A percentile compares a stretch with the other conserved stretches of the same genome.
Conservation (phyloP, 2,888 invertebrate species). For the Trichacis sp. region DNA sequence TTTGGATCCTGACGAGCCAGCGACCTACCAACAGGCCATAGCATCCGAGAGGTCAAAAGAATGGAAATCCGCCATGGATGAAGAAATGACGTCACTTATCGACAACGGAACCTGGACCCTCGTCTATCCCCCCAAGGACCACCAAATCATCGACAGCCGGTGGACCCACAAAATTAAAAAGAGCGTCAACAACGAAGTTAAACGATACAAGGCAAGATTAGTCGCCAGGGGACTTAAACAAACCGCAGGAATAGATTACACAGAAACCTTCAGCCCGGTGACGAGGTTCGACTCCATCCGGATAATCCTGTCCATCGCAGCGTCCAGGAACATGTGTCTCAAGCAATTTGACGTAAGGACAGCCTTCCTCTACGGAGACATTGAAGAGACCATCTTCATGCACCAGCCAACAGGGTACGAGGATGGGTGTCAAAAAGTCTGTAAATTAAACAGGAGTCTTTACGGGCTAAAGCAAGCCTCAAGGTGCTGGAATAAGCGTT, state of each 20-base stretch:
- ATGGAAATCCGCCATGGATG: conserved; percentile 49
- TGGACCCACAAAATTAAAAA: not conserved
- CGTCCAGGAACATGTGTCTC: too few relatives aligned
- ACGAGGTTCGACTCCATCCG: conserved; percentile 47
- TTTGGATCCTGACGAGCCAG: conserved; percentile 6
- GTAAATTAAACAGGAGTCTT: conserved; percentile 47
- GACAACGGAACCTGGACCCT: conserved; percentile 54
- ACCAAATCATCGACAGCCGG: not conserved
- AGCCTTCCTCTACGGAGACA: conserved; percentile 44
- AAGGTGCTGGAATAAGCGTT: conserved; percentile 45
- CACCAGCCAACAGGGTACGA: conserved; percentile 46
- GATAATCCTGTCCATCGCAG: conserved; percentile 45
- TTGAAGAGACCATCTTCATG: conserved; percentile 45
- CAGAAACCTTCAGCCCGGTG: too few relatives aligned
- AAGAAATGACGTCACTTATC: conserved; percentile 50
- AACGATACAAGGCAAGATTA: conserved; percentile 30
- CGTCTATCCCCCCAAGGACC: conserved; percentile 33
- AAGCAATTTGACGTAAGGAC: conserved; percentile 49
- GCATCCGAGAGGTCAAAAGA: conserved; percentile 27
- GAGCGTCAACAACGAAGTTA: not conserved
- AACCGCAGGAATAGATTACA: conserved; percentile 46
- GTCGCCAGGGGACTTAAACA: conserved; percentile 52
- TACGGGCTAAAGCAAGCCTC: too few relatives aligned
- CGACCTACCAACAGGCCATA: conserved; percentile 26
- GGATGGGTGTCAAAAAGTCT: conserved; percentile 38